These are phyloP conservation scores for Trisateles emortualis DNA, from an alignment of 2,888 invertebrate genomes.

Conservation along the genomic window DNA sequence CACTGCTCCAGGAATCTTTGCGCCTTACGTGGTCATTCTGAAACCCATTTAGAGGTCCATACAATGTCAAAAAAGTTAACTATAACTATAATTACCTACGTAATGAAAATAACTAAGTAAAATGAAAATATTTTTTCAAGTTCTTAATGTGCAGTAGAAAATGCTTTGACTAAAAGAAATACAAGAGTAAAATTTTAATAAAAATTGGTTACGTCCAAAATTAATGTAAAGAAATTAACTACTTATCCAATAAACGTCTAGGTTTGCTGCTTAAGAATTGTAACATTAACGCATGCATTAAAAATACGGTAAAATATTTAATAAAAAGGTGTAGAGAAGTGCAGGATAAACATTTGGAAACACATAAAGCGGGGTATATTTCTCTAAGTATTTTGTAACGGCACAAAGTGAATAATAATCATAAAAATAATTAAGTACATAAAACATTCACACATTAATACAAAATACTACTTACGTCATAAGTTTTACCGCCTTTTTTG, in stretches of 20 bases:
- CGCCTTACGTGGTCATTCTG: slow-evolving; percentile 80
- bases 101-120: not conserved
- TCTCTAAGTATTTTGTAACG: not conserved
- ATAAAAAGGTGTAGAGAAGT: slow-evolving; percentile 18
- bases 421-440: not conserved
- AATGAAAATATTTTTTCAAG: not conserved
- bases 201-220: not conserved
- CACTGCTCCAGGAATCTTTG: slow-evolving; percentile 82
- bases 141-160: slow-evolving; percentile 11
- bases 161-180: slow-evolving; percentile 4
- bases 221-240: not conserved
- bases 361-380: slow-evolving; percentile 22
- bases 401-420: not conserved
- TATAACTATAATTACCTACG: not conserved
- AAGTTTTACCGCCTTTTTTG: slow-evolving; percentile 12
- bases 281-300: slow-evolving; percentile 27
- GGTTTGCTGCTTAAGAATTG: slow-evolving; percentile 9
- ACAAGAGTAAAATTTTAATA: not conserved
- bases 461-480: slow-evolving; percentile 27
- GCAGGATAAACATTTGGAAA: slow-evolving; percentile 14
- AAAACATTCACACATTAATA: slow-evolving; percentile 9
- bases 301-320: slow-evolving; percentile 3
- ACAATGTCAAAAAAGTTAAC: slow-evolving; percentile 10
- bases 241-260: not conserved
- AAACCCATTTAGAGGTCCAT: slow-evolving; percentile 56